These are phyloP conservation scores for Pasiphila rectangulata DNA, from an alignment of 2,888 invertebrate species.

Conservation along the genomic window DNA sequence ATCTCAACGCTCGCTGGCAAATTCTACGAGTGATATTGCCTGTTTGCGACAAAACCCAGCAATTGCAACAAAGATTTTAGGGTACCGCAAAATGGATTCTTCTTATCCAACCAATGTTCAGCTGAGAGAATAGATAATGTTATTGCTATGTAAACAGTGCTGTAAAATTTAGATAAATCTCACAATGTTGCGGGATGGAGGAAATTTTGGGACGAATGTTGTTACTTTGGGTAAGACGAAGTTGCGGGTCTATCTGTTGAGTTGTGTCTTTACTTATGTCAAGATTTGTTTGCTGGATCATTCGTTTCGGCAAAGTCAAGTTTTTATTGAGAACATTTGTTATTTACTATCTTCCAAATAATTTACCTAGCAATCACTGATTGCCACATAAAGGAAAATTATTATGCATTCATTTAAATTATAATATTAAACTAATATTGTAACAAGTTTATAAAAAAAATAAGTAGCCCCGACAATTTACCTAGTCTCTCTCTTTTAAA, in stretches of 20 bases:
- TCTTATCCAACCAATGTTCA: constrained; percentile 53
- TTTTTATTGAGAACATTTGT: constrained; percentile 12
- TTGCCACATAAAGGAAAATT: no score
- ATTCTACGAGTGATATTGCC: constrained; percentile 55
- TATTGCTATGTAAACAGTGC: constrained; percentile 49
- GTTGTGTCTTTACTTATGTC: constrained; percentile 21
- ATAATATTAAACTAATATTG: no score
- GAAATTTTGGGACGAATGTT: constrained; percentile 33
- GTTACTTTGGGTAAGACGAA: constrained; percentile 21
- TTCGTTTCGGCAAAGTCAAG: constrained; percentile 20
- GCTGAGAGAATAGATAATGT: constrained; percentile 50
- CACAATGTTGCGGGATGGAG: constrained; percentile 40
- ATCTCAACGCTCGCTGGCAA: constrained; percentile 47
- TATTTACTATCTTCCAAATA: background rate
- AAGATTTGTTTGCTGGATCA: constrained; percentile 19
- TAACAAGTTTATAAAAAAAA: no score
- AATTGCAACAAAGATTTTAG: constrained; percentile 58
- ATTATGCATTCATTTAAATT: no score
- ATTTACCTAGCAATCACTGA: no score
- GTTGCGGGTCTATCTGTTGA: constrained; percentile 26
- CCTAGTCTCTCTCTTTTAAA: no score
- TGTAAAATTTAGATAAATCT: constrained; percentile 51
- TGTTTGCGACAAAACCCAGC: constrained; percentile 55
- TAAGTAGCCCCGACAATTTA: no score
- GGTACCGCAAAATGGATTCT: constrained; percentile 56